Conservation (phyloP, 2,888 invertebrate genomes). For the Epicampocera succincta region DNA sequence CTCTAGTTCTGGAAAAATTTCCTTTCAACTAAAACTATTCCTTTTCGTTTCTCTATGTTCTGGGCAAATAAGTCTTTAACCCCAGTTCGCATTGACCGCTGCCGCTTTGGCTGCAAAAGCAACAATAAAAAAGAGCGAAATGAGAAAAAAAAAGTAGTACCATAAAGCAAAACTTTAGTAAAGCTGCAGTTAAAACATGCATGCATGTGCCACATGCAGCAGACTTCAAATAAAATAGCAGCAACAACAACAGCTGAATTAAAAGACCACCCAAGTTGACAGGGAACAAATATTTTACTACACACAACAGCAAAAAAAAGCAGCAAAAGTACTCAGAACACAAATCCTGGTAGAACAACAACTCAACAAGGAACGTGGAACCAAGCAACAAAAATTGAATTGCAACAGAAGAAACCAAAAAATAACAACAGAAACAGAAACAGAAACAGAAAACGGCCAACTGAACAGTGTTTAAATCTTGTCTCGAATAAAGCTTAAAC, state of each 20-base stretch:
- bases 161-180: slow-evolving; percentile 40
- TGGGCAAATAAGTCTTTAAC: slow-evolving; percentile 36
- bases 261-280: slow-evolving; percentile 80
- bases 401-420: slow-evolving; percentile 25
- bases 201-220: slow-evolving; percentile 58
- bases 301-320: slow-evolving; percentile 42
- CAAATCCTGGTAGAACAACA: slow-evolving; percentile 54
- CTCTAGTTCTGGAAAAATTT: not conserved
- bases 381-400: slow-evolving; percentile 37
- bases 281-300: slow-evolving; percentile 76
- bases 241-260: slow-evolving; percentile 53
- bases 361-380: slow-evolving; percentile 32
- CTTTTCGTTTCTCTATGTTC: slow-evolving; percentile 32
- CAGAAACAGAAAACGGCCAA: slow-evolving; percentile 18
- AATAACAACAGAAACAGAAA: slow-evolving; percentile 69
- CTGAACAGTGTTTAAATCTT: slow-evolving; percentile 66
- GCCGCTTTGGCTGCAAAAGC: slow-evolving; percentile 32
- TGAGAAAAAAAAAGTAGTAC: not conserved
- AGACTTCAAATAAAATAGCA: slow-evolving; percentile 39
- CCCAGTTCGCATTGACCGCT: slow-evolving; percentile 20
- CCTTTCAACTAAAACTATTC: slow-evolving; percentile 35
- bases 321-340: slow-evolving; percentile 29
- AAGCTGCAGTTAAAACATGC: slow-evolving; percentile 53
- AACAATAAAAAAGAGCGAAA: not conserved
- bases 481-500: slow-evolving; percentile 74